phyloP scores from a whole-genome alignment of 2,888 invertebrate genomes.

The Nysson spinosus region DNA sequence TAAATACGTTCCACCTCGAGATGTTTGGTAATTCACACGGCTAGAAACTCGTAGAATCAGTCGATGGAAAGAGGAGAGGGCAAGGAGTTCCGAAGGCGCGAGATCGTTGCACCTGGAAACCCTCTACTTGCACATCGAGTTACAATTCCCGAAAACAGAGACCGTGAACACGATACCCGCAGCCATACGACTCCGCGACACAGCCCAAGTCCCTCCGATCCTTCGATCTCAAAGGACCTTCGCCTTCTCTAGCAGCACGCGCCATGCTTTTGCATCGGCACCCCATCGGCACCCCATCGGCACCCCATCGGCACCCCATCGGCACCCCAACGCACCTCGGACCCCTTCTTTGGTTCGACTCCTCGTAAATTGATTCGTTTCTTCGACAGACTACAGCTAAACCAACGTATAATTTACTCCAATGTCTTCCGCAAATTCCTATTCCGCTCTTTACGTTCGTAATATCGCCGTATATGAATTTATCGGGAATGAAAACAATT shows the following conservation, averaged over 20 bases:
- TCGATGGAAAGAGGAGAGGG: too few relatives aligned
- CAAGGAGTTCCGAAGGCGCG: slow-evolving; percentile 15
- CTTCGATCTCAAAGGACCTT: slow-evolving; percentile 29
- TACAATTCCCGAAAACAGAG: slow-evolving; percentile 75
- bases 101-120: slow-evolving; percentile 67
- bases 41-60: too few relatives aligned
- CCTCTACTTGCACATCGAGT: slow-evolving; percentile 71
- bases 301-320: slow-evolving; percentile 6
- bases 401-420: slow-evolving; percentile 19
- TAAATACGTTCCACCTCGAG: too few relatives aligned
- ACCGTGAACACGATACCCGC: slow-evolving; percentile 71
- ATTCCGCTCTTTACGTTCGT: not conserved
- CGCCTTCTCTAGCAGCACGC: too few relatives aligned
- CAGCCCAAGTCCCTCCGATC: slow-evolving; percentile 30
- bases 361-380: slow-evolving; percentile 41
- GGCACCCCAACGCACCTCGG: too few relatives aligned
- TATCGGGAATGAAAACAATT: too few relatives aligned
- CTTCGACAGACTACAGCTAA: not conserved
- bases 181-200: slow-evolving; percentile 67
- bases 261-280: slow-evolving; percentile 1
- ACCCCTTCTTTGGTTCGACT: too few relatives aligned
- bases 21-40: too few relatives aligned
- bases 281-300: slow-evolving; percentile 3
- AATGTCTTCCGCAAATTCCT: not conserved
- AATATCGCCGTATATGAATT: too few relatives aligned